Conservation (phyloP, 2,113 vertebrate species). For the Pluvianellus socialis region DNA sequence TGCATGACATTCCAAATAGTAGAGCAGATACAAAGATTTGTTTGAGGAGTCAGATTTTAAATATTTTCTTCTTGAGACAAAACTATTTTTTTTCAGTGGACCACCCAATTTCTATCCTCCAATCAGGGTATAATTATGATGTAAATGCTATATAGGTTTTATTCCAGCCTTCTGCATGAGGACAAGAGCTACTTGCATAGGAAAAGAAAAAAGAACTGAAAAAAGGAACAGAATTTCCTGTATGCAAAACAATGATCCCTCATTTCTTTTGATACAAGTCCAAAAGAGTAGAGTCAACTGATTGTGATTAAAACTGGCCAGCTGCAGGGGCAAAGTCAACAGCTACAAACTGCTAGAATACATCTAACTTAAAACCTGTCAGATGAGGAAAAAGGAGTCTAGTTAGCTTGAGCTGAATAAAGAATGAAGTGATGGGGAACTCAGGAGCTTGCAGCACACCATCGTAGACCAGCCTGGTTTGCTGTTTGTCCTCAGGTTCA, state of each 20-base stretch:
- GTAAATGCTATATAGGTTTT: not conserved
- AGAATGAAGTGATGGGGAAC: too few relatives aligned
- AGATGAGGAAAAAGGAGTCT: not conserved
- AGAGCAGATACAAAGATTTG: not conserved
- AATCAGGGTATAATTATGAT: not conserved
- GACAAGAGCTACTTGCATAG: not conserved
- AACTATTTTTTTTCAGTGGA: not conserved
- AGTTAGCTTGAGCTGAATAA: too few relatives aligned
- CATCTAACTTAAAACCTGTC: not conserved
- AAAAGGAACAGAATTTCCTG: not conserved
- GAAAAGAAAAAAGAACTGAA: not conserved
- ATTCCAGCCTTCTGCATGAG: not conserved
- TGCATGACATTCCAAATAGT: not conserved
- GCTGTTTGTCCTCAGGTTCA: too few relatives aligned
- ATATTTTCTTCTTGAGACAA: not conserved
- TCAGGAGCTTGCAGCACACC: too few relatives aligned
- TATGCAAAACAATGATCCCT: not conserved
- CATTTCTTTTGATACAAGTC: not conserved
- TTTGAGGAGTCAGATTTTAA: not conserved
- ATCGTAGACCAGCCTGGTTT: too few relatives aligned
- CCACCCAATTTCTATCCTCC: not conserved
- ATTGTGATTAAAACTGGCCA: not conserved
- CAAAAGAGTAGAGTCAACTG: not conserved
- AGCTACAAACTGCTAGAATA: not conserved
- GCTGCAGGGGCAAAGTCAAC: not conserved